Conservation (phyloP, 1,140 invertebrate species). For the Spodoptera litura region DNA sequence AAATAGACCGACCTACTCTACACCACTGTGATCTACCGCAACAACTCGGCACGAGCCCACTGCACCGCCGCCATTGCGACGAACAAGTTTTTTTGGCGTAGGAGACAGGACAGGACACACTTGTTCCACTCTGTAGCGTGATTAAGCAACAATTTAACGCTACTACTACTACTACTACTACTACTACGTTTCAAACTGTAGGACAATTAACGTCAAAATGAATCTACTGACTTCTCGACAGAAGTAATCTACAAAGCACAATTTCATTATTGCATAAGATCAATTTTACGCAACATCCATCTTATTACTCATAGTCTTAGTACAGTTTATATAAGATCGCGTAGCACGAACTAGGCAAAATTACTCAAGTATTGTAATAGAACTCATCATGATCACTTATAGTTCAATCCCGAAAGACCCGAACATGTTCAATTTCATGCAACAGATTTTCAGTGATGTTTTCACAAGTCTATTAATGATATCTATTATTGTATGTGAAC, state of each 20-base stretch:
- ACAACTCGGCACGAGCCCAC: conserved; percentile 62
- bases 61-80: conserved; percentile 38
- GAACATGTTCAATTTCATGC: too few species aligned
- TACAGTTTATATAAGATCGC: conserved; percentile 22
- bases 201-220: neutral
- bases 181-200: conserved; percentile 3
- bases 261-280: conserved; percentile 35
- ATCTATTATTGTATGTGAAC: too few species aligned
- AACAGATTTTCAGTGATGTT: too few species aligned
- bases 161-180: neutral
- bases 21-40: conserved; percentile 71
- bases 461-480: too few species aligned
- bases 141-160: conserved; percentile 22
- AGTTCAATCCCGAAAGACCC: too few species aligned
- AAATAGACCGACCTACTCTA: conserved; percentile 83
- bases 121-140: conserved; percentile 17
- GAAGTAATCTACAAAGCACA: neutral
- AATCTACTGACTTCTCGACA: neutral
- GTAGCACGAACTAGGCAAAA: neutral
- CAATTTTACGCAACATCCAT: conserved; percentile 25
- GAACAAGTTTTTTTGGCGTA: conserved; percentile 55
- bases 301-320: conserved; percentile 26
- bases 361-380: too few species aligned
- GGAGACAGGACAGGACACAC: conserved; percentile 50
- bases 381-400: too few species aligned